Evolutionary conservation across 2,888 invertebrate species (phyloP), one percentile per base, ranked within the genome.

Genomic region (Protodeltote pygarga): DNA sequence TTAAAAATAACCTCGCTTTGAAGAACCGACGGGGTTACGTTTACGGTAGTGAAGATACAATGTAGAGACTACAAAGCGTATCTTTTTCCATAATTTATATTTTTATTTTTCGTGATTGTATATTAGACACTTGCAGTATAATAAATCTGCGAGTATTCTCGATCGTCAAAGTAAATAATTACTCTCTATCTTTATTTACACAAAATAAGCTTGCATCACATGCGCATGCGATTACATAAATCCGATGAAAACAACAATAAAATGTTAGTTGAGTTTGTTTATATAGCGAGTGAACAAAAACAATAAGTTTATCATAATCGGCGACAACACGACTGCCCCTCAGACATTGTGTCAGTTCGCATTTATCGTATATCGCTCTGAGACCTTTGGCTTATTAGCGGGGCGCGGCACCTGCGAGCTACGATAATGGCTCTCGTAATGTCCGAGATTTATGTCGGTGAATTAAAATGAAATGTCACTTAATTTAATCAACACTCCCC

Each of bases 391-490:
- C 75, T 70, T 63, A 57, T 50, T 52, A 57, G 68, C 64, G 70
- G 68, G 73, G 72, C 67, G 71, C 73, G 71, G 79, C 83, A 81
- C 79, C 80, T 77, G 81, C 80, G 71, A 71, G 58, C 70, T 67
- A 69, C 73, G 77, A 81, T 84, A 83, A 83, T 82, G 72, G 68
- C 75, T 63, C 77, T 85, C 84, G 73, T 85, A 83, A 88, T 79
- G 71, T 83, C 57, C 72, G 65, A 83, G 85, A 89, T 89, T 89
- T 87, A 89, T 81, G 76, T 71, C 77, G 61, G 71, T 80, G 79
- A 85, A 85, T 88, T 83, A 83, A 86, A 85, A 86, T 85, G 77
- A 91, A 89, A 89, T 91, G 87, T 88, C 89, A 86, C 84, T 86
- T 87, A 83, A 88, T 88, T 79, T 83, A 89, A 89, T 87, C 77